A percentile compares a stretch with the other conserved stretches of the same genome.
These are phyloP conservation scores for Pampusana beccarii DNA, from an alignment of 2,113 vertebrate genomes.

Conservation along the genomic window DNA sequence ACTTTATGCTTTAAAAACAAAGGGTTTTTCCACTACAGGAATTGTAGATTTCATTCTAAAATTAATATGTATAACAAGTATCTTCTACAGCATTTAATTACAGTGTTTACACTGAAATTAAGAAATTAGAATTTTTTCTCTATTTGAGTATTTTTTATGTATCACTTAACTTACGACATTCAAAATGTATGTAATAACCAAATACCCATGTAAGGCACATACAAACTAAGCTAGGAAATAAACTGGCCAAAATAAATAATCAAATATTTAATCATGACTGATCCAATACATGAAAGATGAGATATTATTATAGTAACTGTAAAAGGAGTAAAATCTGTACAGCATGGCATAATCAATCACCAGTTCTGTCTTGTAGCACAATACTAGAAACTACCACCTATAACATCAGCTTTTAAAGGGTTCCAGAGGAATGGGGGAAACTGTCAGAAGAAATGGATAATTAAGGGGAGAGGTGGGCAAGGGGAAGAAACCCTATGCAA, in stretches of 20 bases:
- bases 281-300: background rate
- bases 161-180: background rate
- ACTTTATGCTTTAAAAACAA: background rate
- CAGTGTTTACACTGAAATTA: background rate
- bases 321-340: background rate
- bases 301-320: background rate
- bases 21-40: background rate
- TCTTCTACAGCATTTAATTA: background rate
- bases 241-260: slow-evolving; percentile 1
- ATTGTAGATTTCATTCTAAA: background rate
- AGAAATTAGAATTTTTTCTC: background rate
- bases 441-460: background rate
- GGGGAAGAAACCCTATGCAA: no score
- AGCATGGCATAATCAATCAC: background rate
- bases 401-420: background rate
- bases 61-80: background rate
- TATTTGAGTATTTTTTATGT: background rate
- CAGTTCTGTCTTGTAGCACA: background rate
- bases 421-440: background rate
- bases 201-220: background rate
- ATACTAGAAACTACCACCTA: background rate
- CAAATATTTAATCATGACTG: background rate
- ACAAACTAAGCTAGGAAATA: background rate
- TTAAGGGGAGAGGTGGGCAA: no score
- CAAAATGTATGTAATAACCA: background rate